These are phyloP conservation scores for Heliconius erato DNA, from an alignment of 2,888 invertebrate species.

Conservation along the genomic window DNA sequence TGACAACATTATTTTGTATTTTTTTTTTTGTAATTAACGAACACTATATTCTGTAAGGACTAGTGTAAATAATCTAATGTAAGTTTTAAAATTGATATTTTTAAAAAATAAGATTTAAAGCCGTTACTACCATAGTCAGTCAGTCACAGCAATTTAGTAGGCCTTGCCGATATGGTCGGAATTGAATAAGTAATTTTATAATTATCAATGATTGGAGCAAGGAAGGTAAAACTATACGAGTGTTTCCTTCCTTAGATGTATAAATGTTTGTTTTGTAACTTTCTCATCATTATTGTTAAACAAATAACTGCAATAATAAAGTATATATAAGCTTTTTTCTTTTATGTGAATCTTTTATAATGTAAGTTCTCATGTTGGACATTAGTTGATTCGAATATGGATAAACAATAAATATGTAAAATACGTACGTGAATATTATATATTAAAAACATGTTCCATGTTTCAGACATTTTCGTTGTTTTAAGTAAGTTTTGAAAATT, in stretches of 20 bases:
- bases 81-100: no score
- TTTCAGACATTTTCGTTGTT: not conserved
- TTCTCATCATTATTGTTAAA: slow-evolving; percentile 26
- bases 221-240: not conserved
- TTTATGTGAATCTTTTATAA: slow-evolving; percentile 29
- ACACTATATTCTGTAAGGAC: no score
- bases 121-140: no score
- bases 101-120: no score
- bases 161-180: not conserved
- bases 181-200: not conserved
- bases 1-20: not conserved
- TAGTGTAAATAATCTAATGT: no score
- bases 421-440: not conserved
- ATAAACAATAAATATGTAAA: not conserved
- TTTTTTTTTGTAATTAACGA: no score
- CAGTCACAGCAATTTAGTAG: not conserved
- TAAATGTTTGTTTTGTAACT: slow-evolving; percentile 8
- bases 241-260: slow-evolving; percentile 4
- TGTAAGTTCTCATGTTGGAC: slow-evolving; percentile 15
- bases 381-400: slow-evolving; percentile 11
- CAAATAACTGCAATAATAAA: slow-evolving; percentile 15
- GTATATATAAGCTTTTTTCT: not conserved
- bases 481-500: not conserved
- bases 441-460: not conserved
- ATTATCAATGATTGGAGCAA: not conserved